Evolutionary conservation across 1,140 invertebrate species (phyloP).

Genomic region (Aphis gossypii): DNA sequence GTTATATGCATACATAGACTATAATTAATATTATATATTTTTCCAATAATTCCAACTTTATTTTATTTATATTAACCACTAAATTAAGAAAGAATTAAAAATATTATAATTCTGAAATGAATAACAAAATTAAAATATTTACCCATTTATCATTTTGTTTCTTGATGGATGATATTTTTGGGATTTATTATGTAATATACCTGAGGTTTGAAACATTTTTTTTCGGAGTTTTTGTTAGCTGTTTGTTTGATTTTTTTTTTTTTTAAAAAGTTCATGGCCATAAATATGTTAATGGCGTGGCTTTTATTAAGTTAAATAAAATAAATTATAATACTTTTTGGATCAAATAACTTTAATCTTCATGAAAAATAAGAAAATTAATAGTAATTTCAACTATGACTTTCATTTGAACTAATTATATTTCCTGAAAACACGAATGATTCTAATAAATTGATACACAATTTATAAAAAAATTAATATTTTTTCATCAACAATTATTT

Average conservation of each 20-base stretch:
- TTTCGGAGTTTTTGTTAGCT: not conserved
- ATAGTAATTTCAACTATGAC: not conserved
- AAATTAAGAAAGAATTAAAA: not conserved
- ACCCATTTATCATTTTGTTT: constrained; percentile 26
- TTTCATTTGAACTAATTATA: not conserved
- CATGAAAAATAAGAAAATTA: not conserved
- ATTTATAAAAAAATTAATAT: no score
- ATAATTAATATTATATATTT: not conserved
- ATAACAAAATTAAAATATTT: not conserved
- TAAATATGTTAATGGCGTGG: constrained; percentile 2
- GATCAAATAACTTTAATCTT: not conserved
- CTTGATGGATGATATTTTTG: constrained; percentile 7
- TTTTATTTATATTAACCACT: not conserved
- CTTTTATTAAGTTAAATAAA: constrained; percentile 20
- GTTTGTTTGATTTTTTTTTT: not conserved
- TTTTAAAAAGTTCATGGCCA: constrained; percentile 9
- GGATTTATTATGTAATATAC: constrained; percentile 36
- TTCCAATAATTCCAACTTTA: not conserved
- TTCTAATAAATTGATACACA: no score
- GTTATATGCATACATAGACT: not conserved
- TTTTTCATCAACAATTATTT: no score
- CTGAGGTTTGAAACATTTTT: constrained; percentile 22
- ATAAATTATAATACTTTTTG: not conserved
- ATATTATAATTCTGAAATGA: not conserved
- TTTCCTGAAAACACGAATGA: not conserved